Base-by-base conservation (phyloP, 1,140 invertebrate species). In the Chrysomallon squamiferum region DNA sequence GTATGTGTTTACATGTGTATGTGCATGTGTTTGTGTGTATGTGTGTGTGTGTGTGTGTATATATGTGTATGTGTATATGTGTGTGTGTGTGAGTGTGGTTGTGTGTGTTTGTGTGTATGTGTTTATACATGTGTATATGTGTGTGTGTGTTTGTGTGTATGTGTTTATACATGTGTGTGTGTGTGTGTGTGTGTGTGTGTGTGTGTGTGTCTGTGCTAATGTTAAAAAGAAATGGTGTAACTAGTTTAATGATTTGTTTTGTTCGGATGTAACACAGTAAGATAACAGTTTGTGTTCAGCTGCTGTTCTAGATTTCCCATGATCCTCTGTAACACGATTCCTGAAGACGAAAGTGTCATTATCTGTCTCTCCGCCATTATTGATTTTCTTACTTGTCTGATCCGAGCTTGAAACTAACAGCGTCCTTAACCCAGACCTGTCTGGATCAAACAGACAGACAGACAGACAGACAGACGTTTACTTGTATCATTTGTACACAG, bases 141-240 rank as follows among this genome's bases (percentile, higher is more conserved):
- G 4, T 57, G 30, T 3, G 30, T 33, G 25, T 57, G 1, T 3
- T 13, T 3, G 22, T 61, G 11, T 61, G 25, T 45, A 38, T 65
- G 35, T 65, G 38, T 57, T 1, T 32, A 29, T 65, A 32, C 32
- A 29, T 63, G 20, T 52, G 32, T 52, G 47, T 63, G 32, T 63
- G 30, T 63, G 49, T 63, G 49, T 54, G 47, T 54, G 35, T 63
- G 49, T 52, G 35, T 54, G 15, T 63, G 27, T 43, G n/a, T 57
- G 3, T 58, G 27, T 57, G n/a, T 25, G 35, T 54, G 3, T 27
- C 7, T 45, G 38, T 20, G 27, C 32, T 50, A 25, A 29, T 29
- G 25, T 41, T 63, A 29, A 32, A 35, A 9, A 52, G n/a, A 22
- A 18, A 52, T 2, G 43, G 0, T 50, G 22, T 15, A 22, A 38